Conservation (phyloP, 2,888 invertebrate genomes). For the Patella ulyssiponensis region DNA sequence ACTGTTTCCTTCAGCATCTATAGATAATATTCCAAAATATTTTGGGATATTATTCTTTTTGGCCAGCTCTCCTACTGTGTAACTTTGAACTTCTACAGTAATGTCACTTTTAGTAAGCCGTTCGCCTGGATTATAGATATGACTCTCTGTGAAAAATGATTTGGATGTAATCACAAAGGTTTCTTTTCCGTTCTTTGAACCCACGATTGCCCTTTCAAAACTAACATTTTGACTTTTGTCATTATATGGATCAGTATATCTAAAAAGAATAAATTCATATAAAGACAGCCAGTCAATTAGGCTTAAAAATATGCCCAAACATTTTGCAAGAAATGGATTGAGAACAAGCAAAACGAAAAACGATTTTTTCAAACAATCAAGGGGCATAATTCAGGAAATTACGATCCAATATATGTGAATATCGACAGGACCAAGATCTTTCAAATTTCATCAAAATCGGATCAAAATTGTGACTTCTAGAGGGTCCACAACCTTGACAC, state of each 20-base stretch:
- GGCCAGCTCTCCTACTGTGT: constrained; percentile 52
- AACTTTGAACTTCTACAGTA: constrained; percentile 43
- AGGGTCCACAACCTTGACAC: no score
- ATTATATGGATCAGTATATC: constrained; percentile 44
- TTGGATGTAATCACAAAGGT: constrained; percentile 46
- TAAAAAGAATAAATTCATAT: constrained; percentile 18
- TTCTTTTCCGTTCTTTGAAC: constrained; percentile 46
- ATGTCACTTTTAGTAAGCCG: neutral
- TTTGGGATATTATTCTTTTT: constrained; percentile 48
- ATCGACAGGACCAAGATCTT: no score
- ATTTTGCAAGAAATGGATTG: no score
- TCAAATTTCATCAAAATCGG: no score
- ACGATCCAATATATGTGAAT: no score
- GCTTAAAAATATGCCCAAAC: neutral
- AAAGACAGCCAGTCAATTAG: neutral
- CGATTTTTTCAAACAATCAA: no score
- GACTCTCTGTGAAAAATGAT: constrained; percentile 51
- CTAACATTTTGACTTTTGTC: constrained; percentile 46
- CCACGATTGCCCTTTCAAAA: constrained; percentile 50
- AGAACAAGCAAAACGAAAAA: no score
- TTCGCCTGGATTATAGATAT: constrained; percentile 32
- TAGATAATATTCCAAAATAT: constrained; percentile 57
- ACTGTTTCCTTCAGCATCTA: constrained; percentile 62
- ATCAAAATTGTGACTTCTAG: no score
- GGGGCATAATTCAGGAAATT: no score